Base-by-base conservation (phyloP, 2,113 vertebrate species). In the Bolborhynchus lineola region DNA sequence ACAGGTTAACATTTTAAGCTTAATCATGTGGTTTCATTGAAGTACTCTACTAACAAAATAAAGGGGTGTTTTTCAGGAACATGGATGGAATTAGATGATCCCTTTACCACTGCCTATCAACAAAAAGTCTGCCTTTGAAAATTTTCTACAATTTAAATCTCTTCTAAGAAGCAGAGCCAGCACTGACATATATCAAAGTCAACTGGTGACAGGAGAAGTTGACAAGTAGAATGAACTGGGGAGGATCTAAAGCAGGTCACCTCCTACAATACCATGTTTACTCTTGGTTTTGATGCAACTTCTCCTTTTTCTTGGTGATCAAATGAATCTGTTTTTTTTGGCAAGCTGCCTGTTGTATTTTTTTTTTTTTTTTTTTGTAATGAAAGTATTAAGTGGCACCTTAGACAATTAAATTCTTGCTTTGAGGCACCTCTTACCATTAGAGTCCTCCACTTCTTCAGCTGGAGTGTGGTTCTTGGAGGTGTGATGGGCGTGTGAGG, bases 401-500 rank as follows among this genome's bases (percentile, higher is more conserved):
- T 95, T 96, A 96, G 92, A 96, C 47, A 96, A 91, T 93, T 64
- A 94, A 90, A 93, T 82, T 89, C 67, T 84, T 82, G 92, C 85
- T 86, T 50, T 50, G 70, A 94, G 95, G 92, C 91, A 92, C 92
- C 85, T 94, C 96, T 98, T 98, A 98, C 98, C 98, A 85, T 98
- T 98, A 96, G 98, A 98, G 97, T 98, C 98, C 97, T 98, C 97
- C 88, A 98, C 97, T 96, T 98, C 97, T 97, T 98, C 97, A 11
- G 98, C 79, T n/a, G 97, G 91, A 90, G 96, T 95, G 64, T 96
- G 93, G 93, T 98, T 97, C 64, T 98, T 96, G 91, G 97, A 97
- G 91, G 95, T 95, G 95, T 98, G 98, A 82, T 98, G 98, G 97
- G 98, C 86, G 33, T 98, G 97, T 52, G 99, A 99, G 75, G 98